Evolutionary conservation across 2,888 invertebrate genomes (phyloP).

Genomic region (Drosophila imparisetae): DNA sequence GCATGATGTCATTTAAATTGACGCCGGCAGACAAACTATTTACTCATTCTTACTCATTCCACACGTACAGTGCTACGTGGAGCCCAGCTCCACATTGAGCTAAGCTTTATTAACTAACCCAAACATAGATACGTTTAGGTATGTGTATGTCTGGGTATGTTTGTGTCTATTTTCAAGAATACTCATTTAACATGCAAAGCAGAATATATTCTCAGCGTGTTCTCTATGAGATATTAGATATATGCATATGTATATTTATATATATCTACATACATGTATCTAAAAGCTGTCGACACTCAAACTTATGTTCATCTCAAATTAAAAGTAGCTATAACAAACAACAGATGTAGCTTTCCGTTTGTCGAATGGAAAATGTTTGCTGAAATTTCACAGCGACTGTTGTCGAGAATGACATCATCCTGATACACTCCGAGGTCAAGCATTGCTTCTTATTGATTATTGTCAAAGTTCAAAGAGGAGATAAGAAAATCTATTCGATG

Average conservation of each 20-base stretch:
- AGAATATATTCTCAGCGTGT: conserved; percentile 22
- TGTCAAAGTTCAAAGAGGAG: conserved; percentile 59
- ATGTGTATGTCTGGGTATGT: neutral
- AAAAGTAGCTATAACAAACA: neutral
- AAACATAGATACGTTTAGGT: conserved; percentile 5
- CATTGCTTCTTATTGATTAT: conserved; percentile 55
- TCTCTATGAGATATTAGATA: conserved; percentile 15
- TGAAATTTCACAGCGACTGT: conserved; percentile 27
- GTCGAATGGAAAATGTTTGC: conserved; percentile 38
- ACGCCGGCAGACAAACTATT: conserved; percentile 27
- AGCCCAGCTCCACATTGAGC: conserved; percentile 19
- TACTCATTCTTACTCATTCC: conserved; percentile 25
- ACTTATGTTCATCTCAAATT: neutral
- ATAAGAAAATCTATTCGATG: conserved; percentile 7
- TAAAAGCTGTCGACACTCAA: conserved; percentile 23
- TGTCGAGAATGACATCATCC: conserved; percentile 64
- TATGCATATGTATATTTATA: neutral
- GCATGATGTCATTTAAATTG: conserved; percentile 68
- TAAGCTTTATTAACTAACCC: conserved; percentile 9
- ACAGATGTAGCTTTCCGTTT: conserved; percentile 24
- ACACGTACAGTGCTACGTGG: conserved; percentile 1
- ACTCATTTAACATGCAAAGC: conserved; percentile 14
- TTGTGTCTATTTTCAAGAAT: neutral
- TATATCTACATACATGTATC: conserved; percentile 2
- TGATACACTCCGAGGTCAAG: conserved; percentile 58